Conservation (phyloP, 1,140 invertebrate genomes). For the Apolygus lucorum region DNA sequence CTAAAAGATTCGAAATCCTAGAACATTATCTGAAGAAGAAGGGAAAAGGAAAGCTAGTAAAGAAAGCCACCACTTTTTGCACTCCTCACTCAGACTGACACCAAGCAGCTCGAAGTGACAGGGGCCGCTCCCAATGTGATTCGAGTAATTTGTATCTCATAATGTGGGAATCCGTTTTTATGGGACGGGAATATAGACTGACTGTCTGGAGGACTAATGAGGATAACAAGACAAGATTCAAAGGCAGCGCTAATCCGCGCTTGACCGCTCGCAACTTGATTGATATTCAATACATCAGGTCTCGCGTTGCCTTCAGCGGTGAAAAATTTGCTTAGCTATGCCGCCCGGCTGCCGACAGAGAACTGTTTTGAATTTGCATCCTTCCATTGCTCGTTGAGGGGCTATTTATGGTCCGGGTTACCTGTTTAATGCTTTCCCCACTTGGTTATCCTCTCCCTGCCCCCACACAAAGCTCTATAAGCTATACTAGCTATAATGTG, state of each 20-base stretch:
- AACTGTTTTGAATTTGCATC: not conserved
- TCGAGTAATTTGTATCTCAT: not conserved
- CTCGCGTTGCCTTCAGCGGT: not conserved
- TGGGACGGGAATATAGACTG: not conserved
- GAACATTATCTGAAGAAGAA: too few relatives aligned
- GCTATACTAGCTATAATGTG: too few relatives aligned
- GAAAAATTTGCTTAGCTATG: not conserved
- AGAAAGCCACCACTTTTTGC: too few relatives aligned
- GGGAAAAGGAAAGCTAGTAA: too few relatives aligned
- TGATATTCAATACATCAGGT: not conserved
- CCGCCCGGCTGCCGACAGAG: not conserved
- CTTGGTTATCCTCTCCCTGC: too few relatives aligned
- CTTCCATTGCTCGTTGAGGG: not conserved
- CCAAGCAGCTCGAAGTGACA: too few relatives aligned
- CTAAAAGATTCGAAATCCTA: too few relatives aligned
- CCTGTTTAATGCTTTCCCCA: too few relatives aligned
- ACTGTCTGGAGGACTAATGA: not conserved
- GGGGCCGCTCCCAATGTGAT: too few relatives aligned
- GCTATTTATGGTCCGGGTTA: not conserved
- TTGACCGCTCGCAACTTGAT: not conserved
- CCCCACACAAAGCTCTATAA: too few relatives aligned
- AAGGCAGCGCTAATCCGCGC: not conserved
- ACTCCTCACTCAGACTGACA: too few relatives aligned
- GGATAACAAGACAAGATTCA: not conserved
- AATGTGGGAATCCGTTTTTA: not conserved